Evolutionary conservation across 2,113 vertebrate genomes (phyloP).

Genomic region (Genyomyrus donnyi): DNA sequence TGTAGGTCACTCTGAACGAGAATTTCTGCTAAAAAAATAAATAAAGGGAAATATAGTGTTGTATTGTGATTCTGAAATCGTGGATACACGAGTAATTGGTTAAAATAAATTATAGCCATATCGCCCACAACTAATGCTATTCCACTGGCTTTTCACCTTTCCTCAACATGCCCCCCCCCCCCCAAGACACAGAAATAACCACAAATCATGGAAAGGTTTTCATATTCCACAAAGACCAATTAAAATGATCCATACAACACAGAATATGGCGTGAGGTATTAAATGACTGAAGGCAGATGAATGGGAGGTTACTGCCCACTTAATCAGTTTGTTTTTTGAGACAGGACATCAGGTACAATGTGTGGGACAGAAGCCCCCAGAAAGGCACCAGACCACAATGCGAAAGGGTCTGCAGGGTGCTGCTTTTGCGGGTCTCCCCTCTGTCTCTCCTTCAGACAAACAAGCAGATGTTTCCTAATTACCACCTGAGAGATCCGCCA

Average conservation of each 20-base stretch:
- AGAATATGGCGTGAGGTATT: background rate
- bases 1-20: background rate
- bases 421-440: background rate
- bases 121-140: background rate
- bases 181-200: background rate
- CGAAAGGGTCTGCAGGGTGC: background rate
- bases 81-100: background rate
- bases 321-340: background rate
- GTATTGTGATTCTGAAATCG: background rate
- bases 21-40: background rate
- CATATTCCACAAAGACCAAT: background rate
- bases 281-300: background rate
- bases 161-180: background rate
- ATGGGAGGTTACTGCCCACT: background rate
- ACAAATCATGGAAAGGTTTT: too few relatives aligned
- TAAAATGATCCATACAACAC: background rate
- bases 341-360: background rate
- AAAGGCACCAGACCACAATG: background rate
- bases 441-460: constrained; percentile 7
- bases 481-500: background rate
- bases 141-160: background rate
- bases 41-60: background rate
- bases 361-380: background rate
- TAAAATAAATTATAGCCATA: background rate
- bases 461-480: constrained; percentile 10